A percentile compares a stretch with the other conserved stretches of the same genome.
These are phyloP conservation scores for Bungarus multicinctus DNA, from an alignment of 2,113 vertebrate species.

Conservation along the genomic window DNA sequence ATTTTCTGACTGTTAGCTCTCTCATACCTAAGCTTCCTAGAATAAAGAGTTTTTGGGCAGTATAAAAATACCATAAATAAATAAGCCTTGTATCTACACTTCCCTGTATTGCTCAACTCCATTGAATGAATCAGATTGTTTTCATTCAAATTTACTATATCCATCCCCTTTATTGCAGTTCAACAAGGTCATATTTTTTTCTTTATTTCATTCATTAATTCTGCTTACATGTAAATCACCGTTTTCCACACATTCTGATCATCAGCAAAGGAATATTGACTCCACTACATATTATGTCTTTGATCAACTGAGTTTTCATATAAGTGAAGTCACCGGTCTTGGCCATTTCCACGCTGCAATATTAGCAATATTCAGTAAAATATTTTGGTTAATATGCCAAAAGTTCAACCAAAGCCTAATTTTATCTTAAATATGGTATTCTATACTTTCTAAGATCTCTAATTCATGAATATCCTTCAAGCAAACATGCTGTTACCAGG, in stretches of 20 bases:
- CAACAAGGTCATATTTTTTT: background rate
- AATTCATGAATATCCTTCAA: background rate
- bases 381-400: background rate
- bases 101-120: background rate
- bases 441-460: background rate
- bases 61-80: background rate
- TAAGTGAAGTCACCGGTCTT: background rate
- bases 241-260: background rate
- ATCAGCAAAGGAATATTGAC: background rate
- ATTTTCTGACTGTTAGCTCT: background rate
- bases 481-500: background rate
- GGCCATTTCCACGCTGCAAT: background rate
- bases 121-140: background rate
- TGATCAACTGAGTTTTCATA: background rate
- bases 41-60: background rate
- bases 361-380: background rate
- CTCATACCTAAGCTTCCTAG: background rate
- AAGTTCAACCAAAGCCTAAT: background rate
- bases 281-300: background rate
- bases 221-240: background rate
- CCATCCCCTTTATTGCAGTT: background rate
- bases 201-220: background rate
- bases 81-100: background rate
- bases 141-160: background rate
- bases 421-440: background rate